Evolutionary conservation across 2,113 vertebrate genomes (phyloP).

Genomic region (Chrysemys picta): DNA sequence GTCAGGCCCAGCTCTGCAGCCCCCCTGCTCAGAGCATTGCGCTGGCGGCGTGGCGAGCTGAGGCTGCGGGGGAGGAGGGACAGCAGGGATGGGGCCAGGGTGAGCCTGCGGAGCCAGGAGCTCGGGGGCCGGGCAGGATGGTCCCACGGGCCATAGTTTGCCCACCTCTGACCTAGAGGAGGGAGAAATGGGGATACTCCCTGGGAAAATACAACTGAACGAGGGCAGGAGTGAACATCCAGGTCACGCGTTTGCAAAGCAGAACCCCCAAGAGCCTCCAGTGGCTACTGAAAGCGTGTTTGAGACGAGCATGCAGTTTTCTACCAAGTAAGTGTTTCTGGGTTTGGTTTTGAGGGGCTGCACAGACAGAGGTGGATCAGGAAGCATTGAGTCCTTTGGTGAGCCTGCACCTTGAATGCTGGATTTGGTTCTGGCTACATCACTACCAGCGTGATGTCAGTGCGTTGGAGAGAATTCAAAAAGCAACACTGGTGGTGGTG

Average conservation of each 20-base stretch:
- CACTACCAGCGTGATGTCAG: not conserved
- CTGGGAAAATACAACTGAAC: not conserved
- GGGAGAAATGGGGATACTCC: no score
- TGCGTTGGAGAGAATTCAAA: slow-evolving; percentile 27
- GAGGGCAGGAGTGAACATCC: not conserved
- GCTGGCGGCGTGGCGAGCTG: no score
- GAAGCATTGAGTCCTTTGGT: fast-evolving
- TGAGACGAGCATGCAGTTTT: not conserved
- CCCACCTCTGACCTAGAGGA: no score
- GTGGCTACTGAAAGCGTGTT: not conserved
- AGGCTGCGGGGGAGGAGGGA: no score
- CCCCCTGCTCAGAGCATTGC: no score
- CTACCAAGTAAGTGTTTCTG: not conserved
- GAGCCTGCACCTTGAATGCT: not conserved
- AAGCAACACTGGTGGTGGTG: not conserved
- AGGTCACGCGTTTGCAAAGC: not conserved
- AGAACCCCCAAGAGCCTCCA: no score
- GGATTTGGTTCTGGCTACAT: not conserved
- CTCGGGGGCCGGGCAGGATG: no score
- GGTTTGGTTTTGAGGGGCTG: no score
- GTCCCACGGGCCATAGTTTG: no score
- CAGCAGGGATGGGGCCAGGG: no score
- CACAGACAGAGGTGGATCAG: not conserved
- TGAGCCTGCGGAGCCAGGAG: no score
- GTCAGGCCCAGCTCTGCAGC: no score